phyloP scores from a whole-genome alignment of 2,113 vertebrate genomes.

The Sapayoa aenigma region DNA sequence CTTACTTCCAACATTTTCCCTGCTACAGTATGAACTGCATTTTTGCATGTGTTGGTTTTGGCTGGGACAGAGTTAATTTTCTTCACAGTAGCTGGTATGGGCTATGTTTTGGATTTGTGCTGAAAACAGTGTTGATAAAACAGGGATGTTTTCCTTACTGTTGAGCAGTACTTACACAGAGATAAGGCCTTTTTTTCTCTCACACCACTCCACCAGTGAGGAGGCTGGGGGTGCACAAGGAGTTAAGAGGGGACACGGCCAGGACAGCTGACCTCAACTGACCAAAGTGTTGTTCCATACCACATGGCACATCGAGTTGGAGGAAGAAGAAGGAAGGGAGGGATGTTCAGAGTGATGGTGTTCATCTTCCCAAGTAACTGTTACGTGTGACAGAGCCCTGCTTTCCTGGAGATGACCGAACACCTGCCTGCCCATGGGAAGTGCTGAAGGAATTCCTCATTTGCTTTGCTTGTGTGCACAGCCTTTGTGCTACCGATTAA shows the following conservation, averaged over 20 bases:
- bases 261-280: background rate
- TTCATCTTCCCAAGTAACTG: background rate
- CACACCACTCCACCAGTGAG: rapidly evolving
- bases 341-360: rapidly evolving
- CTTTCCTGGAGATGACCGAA: background rate
- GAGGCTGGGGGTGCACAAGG: background rate
- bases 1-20: background rate
- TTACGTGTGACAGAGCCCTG: background rate
- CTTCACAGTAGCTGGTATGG: background rate
- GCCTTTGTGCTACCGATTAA: background rate
- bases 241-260: background rate
- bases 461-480: rapidly evolving
- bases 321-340: background rate
- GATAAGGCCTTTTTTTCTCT: background rate
- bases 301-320: background rate
- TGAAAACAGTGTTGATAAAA: background rate
- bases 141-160: background rate
- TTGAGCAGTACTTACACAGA: background rate
- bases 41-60: background rate
- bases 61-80: background rate
- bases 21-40: background rate
- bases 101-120: background rate
- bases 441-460: background rate
- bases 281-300: background rate
- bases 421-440: background rate